A percentile compares a stretch with the other conserved stretches of the same genome.
Conservation (phyloP, 2,797 vertebrate genomes). For the Mallotus villosus region DNA sequence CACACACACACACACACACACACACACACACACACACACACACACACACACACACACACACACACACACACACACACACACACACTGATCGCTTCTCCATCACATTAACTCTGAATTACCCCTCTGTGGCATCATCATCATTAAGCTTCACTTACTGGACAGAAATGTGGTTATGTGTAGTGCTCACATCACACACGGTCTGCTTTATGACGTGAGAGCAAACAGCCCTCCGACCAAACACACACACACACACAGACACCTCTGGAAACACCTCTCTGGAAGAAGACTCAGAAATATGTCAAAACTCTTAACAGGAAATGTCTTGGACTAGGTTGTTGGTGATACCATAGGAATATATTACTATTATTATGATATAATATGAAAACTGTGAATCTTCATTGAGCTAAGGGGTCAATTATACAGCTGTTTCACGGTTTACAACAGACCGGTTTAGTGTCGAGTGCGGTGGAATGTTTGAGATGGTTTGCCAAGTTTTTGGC, state of each 20-base stretch:
- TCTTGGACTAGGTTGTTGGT: too few relatives aligned
- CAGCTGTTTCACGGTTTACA: too few relatives aligned
- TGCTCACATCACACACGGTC: constrained; percentile 22
- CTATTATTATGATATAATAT: too few relatives aligned
- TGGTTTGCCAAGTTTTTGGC: neutral
- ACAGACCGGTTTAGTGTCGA: neutral
- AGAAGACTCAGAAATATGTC: too few relatives aligned
- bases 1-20: neutral
- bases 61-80: constrained; percentile 4
- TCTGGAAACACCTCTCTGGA: too few relatives aligned
- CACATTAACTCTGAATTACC: constrained; percentile 25
- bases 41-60: neutral
- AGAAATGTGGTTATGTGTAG: constrained; percentile 36
- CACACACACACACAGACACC: too few relatives aligned
- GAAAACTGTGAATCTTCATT: too few relatives aligned
- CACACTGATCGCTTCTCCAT: constrained; percentile 14
- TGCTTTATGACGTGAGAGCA: too few relatives aligned
- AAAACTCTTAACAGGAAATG: too few relatives aligned
- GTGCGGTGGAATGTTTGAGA: neutral
- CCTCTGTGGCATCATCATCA: constrained; percentile 30
- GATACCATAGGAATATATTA: too few relatives aligned
- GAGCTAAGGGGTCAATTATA: too few relatives aligned
- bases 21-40: constrained; percentile 5
- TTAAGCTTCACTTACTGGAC: constrained; percentile 47
- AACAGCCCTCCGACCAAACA: too few relatives aligned